Percentiles rank a stretch among this genome's conserved stretches.
Conservation (phyloP, 2,888 invertebrate genomes). For the Hipparchia sbordonii region DNA sequence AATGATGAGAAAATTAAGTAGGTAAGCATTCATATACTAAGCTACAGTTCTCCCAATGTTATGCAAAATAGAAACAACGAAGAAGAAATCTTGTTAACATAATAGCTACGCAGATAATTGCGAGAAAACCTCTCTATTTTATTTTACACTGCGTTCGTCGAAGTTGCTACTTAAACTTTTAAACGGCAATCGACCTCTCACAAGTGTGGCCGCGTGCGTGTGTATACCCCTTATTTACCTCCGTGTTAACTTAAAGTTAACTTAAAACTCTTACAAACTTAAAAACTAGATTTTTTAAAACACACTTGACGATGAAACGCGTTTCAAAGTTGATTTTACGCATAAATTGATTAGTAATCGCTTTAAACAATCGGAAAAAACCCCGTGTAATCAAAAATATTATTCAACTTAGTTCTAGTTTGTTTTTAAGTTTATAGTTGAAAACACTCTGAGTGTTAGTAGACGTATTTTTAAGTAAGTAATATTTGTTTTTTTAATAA, state of each 20-base stretch:
- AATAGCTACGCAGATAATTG: background rate
- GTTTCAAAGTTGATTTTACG: background rate
- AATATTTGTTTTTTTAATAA: too few species aligned
- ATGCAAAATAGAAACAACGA: slow-evolving; percentile 8
- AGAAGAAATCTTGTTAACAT: background rate
- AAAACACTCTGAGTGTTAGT: background rate
- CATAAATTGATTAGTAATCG: background rate
- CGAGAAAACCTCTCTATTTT: slow-evolving; percentile 19
- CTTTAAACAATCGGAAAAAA: background rate
- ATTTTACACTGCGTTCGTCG: slow-evolving; percentile 24
- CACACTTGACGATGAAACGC: background rate
- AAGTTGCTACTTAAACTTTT: slow-evolving; percentile 32
- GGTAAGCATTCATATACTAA: background rate
- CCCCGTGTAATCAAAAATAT: too few species aligned
- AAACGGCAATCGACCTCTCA: slow-evolving; percentile 38
- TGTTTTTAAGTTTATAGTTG: background rate
- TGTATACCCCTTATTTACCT: background rate
- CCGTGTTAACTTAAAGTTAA: background rate
- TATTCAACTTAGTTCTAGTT: background rate
- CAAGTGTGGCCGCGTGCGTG: slow-evolving; percentile 26
- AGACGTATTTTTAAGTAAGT: background rate
- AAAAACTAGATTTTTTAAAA: background rate
- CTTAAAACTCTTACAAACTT: background rate
- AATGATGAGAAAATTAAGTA: too few species aligned
- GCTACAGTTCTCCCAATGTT: background rate